A percentile compares a stretch with the other conserved stretches of the same genome.
phyloP scores from a whole-genome alignment of 1,140 invertebrate genomes.

The Manduca sexta region DNA sequence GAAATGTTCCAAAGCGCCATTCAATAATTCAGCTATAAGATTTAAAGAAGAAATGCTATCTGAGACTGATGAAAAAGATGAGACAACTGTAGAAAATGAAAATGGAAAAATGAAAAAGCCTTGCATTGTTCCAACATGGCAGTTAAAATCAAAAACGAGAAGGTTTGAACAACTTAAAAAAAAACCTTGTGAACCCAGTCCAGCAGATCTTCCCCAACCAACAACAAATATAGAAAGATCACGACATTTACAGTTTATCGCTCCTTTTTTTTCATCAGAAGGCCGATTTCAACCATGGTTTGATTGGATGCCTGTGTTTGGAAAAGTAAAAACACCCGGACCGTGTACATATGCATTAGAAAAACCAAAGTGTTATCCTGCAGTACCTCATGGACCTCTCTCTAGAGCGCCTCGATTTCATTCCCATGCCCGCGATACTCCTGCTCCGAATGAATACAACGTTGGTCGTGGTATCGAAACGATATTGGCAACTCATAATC shows the following conservation, averaged over 20 bases:
- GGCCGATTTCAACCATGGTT: conserved; percentile 51
- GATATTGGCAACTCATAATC: conserved; percentile 43
- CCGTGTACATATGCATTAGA: conserved; percentile 37
- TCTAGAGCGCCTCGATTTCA: conserved; percentile 33
- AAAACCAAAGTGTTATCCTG: conserved; percentile 32
- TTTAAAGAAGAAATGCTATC: conserved; percentile 26
- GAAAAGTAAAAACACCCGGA: conserved; percentile 34
- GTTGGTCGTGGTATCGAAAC: conserved; percentile 39
- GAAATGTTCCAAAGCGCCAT: conserved; percentile 34
- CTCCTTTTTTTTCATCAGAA: conserved; percentile 48
- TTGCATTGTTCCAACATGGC: conserved; percentile 32
- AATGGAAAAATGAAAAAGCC: conserved; percentile 5
- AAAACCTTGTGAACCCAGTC: conserved; percentile 32
- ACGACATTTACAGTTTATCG: conserved; percentile 23
- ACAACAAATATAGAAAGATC: conserved; percentile 15
- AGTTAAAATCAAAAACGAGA: conserved; percentile 48
- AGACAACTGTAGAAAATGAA: conserved; percentile 6
- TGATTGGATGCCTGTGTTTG: conserved; percentile 42
- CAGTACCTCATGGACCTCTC: conserved; percentile 39
- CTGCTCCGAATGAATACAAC: conserved; percentile 46
- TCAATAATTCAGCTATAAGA: conserved; percentile 33
- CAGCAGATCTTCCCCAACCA: conserved; percentile 25
- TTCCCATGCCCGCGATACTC: conserved; percentile 12
- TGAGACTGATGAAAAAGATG: conserved; percentile 20
- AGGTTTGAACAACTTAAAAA: conserved; percentile 43